phyloP scores from a whole-genome alignment of 2,888 invertebrate genomes.

The Zaprionus lineosus region DNA sequence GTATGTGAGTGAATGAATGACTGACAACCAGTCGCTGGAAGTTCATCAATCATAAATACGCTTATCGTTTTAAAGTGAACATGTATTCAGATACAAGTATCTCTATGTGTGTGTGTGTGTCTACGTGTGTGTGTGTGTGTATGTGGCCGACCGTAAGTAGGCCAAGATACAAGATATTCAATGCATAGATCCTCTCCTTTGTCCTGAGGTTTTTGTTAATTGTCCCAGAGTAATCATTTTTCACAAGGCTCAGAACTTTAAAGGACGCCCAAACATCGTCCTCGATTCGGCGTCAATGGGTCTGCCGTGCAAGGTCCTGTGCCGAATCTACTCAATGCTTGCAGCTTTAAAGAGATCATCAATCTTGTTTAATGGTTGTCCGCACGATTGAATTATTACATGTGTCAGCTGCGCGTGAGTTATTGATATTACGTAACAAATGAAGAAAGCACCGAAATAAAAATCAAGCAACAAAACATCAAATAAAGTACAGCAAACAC shows the following conservation, averaged over 20 bases:
- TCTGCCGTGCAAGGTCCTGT: slow-evolving; percentile 36
- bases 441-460: slow-evolving; percentile 68
- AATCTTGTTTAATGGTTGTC: slow-evolving; percentile 81
- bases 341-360: slow-evolving; percentile 76
- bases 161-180: slow-evolving; percentile 37
- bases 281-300: slow-evolving; percentile 60
- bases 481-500: slow-evolving; percentile 40
- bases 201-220: slow-evolving; percentile 55
- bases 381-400: slow-evolving; percentile 81
- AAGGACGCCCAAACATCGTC: slow-evolving; percentile 38
- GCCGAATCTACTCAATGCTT: slow-evolving; percentile 15
- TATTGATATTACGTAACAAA: slow-evolving; percentile 75
- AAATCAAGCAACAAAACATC: slow-evolving; percentile 60
- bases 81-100: too few relatives aligned
- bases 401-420: slow-evolving; percentile 79
- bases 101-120: slow-evolving; percentile 8
- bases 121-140: background rate
- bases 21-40: slow-evolving; percentile 34
- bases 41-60: slow-evolving; percentile 70
- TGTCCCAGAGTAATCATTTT: slow-evolving; percentile 63
- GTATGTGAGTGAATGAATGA: too few relatives aligned
- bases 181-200: slow-evolving; percentile 26
- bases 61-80: slow-evolving; percentile 59
- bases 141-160: slow-evolving; percentile 53
- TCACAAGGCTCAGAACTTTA: slow-evolving; percentile 56